phyloP scores from a whole-genome alignment of 2,888 invertebrate species.

The Dermolepida albohirtum region DNA sequence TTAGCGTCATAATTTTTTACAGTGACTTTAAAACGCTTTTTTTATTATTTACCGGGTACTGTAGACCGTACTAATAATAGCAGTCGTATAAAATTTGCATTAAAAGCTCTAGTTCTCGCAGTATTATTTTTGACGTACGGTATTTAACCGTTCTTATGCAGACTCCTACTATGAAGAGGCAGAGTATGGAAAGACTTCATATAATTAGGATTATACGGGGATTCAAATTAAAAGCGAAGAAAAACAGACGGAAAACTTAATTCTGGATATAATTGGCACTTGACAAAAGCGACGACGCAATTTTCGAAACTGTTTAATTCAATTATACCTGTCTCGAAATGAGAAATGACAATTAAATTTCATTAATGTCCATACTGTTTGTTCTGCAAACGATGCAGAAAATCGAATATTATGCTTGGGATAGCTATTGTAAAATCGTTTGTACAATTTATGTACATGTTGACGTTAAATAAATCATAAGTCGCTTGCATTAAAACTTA shows the following conservation, averaged over 20 bases:
- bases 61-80: conserved; percentile 1
- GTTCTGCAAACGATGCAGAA: conserved; percentile 23
- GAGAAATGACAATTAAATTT: conserved; percentile 33
- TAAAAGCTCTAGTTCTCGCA: neutral
- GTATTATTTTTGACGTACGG: conserved; percentile 7
- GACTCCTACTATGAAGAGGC: neutral
- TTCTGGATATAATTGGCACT: conserved; percentile 36
- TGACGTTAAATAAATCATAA: neutral
- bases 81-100: conserved; percentile 7
- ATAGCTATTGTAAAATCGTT: conserved; percentile 1
- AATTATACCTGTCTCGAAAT: conserved; percentile 25
- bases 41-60: conserved; percentile 1
- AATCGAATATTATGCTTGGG: conserved; percentile 3
- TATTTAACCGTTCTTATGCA: conserved; percentile 1
- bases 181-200: conserved; percentile 10
- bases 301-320: conserved; percentile 37
- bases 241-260: conserved; percentile 38
- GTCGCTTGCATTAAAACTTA: neutral
- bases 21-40: neutral
- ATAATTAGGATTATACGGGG: conserved; percentile 25
- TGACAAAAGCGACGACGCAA: conserved; percentile 35
- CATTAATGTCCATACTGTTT: conserved; percentile 25
- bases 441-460: neutral
- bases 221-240: conserved; percentile 34
- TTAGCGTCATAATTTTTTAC: neutral